Evolutionary conservation across 2,888 invertebrate species (phyloP), one percentile per base, ranked within the genome.

Genomic region (Paralinhomoeus sp.): DNA sequence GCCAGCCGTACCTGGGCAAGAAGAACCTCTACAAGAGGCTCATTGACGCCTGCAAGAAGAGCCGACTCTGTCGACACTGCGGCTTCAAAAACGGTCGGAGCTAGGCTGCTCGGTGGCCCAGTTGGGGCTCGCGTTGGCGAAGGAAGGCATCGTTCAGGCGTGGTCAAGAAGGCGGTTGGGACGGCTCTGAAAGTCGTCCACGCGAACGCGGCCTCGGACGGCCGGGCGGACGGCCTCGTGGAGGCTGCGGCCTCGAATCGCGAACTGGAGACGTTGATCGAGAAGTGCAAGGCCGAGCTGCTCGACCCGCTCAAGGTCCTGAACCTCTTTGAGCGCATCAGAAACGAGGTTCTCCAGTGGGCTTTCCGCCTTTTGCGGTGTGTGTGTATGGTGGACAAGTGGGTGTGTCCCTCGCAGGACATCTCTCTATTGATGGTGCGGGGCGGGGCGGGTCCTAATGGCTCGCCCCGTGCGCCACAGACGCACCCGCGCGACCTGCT

Each of bases 21-120:
- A 97, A 93, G 63, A 73, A 73, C 0, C 67, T 91, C 9, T 73
- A 82, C 41, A 80, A 82, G 57, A 73, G 75, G 57, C 80, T 97
- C 42, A 69, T 80, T 40, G 77, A 77, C 36, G 77, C 78, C 56
- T 80, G 83, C 37, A 87, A 87, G 61, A 85, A 89, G 53, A 72
- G 75, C 36, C 73, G 72, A 1, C 73, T 75, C 47, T 97, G 97
- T 65, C 77, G 76, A 0, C 70, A 76, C 50, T 99, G 97, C 58
- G 75, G 75, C 0, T 72, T 76, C 1, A 63, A 75, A 5, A 97
- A 93, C 65, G 97, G 97, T 67, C 53, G 31, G 40, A 18, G 9
- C 15, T 31, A n/a, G n/a, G n/a, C n/a, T n/a, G n/a, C n/a, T n/a
- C n/a, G n/a, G n/a, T n/a, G n/a, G n/a, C n/a, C n/a, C n/a, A n/a